Conservation (phyloP, 2,888 invertebrate species). For the Hyppa rectilinea region DNA sequence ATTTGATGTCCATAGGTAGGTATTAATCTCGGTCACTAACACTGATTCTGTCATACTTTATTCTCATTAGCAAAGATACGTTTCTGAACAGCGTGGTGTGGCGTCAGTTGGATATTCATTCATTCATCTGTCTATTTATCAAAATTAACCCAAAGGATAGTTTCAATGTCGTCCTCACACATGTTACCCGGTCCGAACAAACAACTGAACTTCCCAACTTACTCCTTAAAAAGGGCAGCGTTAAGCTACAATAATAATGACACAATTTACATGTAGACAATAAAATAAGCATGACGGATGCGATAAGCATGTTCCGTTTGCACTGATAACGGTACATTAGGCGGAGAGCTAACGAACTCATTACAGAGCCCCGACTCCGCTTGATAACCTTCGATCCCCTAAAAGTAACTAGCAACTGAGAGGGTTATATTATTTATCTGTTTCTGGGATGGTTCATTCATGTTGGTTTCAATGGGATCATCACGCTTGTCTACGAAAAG, state of each 20-base stretch:
- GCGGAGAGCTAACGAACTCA: constrained; percentile 85
- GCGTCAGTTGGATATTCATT: not conserved
- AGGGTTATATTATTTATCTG: constrained; percentile 37
- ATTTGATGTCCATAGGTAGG: no score
- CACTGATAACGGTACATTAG: constrained; percentile 83
- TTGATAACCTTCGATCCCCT: constrained; percentile 81
- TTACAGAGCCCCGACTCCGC: constrained; percentile 60
- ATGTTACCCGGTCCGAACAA: not conserved
- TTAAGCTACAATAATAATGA: constrained; percentile 62
- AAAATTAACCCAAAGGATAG: not conserved
- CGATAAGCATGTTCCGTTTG: constrained; percentile 85
- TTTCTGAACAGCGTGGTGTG: not conserved
- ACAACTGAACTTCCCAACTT: constrained; percentile 12
- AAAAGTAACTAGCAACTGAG: constrained; percentile 68
- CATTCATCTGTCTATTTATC: not conserved
- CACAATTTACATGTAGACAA: constrained; percentile 66
- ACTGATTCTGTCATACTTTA: not conserved
- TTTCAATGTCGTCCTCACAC: not conserved
- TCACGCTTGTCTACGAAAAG: not conserved
- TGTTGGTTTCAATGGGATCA: constrained; percentile 21
- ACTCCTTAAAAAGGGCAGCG: constrained; percentile 44
- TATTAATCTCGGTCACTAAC: not conserved
- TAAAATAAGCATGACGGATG: constrained; percentile 79
- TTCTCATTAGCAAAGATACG: not conserved
- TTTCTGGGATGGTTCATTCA: constrained; percentile 44